Percentiles rank a stretch among this genome's conserved stretches.
phyloP scores from a whole-genome alignment of 1,140 invertebrate genomes.

The Brachionus koreanus region DNA sequence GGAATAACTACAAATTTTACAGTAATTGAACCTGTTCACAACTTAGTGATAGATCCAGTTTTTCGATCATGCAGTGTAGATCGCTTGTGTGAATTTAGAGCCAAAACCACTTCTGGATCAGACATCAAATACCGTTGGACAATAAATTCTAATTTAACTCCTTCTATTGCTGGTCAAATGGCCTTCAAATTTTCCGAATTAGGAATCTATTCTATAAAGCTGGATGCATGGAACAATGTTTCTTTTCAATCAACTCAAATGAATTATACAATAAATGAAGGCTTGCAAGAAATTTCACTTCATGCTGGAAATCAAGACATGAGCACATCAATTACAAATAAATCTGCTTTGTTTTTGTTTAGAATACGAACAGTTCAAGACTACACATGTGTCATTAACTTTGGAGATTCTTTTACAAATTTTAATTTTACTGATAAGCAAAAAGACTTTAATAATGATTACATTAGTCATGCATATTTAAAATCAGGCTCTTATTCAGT shows the following conservation, averaged over 20 bases:
- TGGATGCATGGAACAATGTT: neutral
- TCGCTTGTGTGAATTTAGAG: neutral
- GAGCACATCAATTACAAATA: neutral
- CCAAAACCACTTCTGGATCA: neutral
- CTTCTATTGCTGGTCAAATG: neutral
- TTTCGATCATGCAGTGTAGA: neutral
- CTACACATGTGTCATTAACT: neutral
- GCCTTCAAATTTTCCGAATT: neutral
- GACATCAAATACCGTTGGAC: neutral
- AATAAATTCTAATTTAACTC: neutral
- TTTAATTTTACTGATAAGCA: neutral
- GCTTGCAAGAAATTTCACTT: neutral
- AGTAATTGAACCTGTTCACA: neutral
- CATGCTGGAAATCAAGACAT: neutral
- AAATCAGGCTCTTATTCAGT: conserved; percentile 2
- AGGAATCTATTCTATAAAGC: neutral
- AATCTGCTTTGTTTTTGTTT: conserved; percentile 4
- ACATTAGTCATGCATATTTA: neutral
- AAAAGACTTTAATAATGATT: neutral
- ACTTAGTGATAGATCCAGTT: neutral
- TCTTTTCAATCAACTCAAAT: neutral
- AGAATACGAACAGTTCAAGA: neutral
- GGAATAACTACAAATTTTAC: neutral
- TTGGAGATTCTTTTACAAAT: neutral
- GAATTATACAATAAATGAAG: neutral